Percentiles rank a stretch among this genome's conserved stretches.
Conservation (phyloP, 2,888 invertebrate species). For the Deroplatys truncata region DNA sequence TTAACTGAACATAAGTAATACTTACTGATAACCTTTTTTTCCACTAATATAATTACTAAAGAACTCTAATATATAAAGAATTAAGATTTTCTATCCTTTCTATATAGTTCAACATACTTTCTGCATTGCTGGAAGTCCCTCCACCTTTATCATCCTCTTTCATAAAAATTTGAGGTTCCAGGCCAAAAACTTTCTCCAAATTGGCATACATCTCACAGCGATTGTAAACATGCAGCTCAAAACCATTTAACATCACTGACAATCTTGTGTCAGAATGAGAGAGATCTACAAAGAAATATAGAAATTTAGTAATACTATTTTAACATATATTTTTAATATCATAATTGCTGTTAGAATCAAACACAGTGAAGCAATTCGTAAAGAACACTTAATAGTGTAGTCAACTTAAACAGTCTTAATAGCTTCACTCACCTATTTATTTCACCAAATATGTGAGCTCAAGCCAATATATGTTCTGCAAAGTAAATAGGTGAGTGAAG, state of each 20-base stretch:
- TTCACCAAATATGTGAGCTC: too few relatives aligned
- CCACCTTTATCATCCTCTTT: slow-evolving; percentile 44
- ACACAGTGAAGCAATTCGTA: too few relatives aligned
- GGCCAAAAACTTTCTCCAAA: slow-evolving; percentile 82
- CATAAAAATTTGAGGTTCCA: slow-evolving; percentile 72
- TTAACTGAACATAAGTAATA: too few relatives aligned
- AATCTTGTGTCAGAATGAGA: slow-evolving; percentile 92
- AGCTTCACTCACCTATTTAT: not conserved
- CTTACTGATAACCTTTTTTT: too few relatives aligned
- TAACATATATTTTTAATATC: not conserved
- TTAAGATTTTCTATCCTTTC: too few relatives aligned
- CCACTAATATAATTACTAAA: too few relatives aligned
- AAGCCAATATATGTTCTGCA: too few relatives aligned
- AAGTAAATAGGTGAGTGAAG: too few relatives aligned
- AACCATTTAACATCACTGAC: slow-evolving; percentile 87
- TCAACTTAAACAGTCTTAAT: slow-evolving; percentile 30
- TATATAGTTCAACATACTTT: not conserved
- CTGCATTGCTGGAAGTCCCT: not conserved
- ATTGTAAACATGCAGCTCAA: slow-evolving; percentile 94
- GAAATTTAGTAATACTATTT: not conserved
- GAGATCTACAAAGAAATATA: slow-evolving; percentile 62
- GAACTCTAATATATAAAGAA: too few relatives aligned
- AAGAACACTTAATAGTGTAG: not conserved
- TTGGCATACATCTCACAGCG: slow-evolving; percentile 81
- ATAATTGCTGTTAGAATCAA: not conserved